These are phyloP conservation scores for Ctenicera cuprea DNA, from an alignment of 2,888 invertebrate species.

Conservation along the genomic window DNA sequence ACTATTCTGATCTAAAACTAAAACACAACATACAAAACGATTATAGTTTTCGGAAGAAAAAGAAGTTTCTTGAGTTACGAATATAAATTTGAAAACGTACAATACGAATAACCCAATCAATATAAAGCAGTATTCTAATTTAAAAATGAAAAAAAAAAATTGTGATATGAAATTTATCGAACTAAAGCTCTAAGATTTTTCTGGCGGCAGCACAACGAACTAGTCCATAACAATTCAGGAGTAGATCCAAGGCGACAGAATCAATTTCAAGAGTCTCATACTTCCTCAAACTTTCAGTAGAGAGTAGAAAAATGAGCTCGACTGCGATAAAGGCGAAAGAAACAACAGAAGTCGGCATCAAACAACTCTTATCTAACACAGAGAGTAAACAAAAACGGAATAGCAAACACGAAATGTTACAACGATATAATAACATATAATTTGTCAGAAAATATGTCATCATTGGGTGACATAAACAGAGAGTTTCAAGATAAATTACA, in stretches of 20 bases:
- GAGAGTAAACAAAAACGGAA: slow-evolving; percentile 36
- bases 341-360: slow-evolving; percentile 6
- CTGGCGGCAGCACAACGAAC: background rate
- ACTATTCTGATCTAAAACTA: too few relatives aligned
- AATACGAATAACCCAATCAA: too few relatives aligned
- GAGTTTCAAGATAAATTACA: slow-evolving; percentile 42
- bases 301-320: background rate
- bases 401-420: slow-evolving; percentile 40
- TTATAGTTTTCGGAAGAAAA: too few relatives aligned
- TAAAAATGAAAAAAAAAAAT: too few relatives aligned
- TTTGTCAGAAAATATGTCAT: slow-evolving; percentile 47
- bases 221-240: background rate
- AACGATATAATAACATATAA: slow-evolving; percentile 41
- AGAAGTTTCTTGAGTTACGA: too few relatives aligned
- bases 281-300: background rate
- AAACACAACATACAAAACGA: too few relatives aligned
- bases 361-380: slow-evolving; percentile 34
- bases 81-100: too few relatives aligned
- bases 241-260: too few relatives aligned
- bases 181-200: too few relatives aligned
- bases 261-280: background rate
- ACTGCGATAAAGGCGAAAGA: background rate
- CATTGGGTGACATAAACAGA: slow-evolving; percentile 37
- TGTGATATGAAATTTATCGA: too few relatives aligned
- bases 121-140: too few relatives aligned